Evolutionary conservation across 37 sponge, comb jelly and placozoan genomes (phyloP).

Genomic region (Mnemiopsis leidyi): DNA sequence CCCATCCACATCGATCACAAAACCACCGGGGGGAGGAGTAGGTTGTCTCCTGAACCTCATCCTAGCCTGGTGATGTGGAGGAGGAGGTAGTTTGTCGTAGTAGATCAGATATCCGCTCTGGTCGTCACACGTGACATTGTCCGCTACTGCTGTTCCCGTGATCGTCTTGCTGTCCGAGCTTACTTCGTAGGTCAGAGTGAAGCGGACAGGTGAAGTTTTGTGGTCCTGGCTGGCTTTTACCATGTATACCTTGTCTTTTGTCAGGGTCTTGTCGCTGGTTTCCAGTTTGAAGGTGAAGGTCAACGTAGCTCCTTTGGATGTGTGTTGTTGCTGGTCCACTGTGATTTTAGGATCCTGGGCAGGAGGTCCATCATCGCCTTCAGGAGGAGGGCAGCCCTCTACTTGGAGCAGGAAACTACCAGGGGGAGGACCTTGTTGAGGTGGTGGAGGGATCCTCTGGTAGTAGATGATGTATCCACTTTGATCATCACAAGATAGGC

Average conservation of each 20-base stretch:
- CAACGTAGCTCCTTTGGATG: neutral
- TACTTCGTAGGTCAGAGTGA: neutral
- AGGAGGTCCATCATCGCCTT: neutral
- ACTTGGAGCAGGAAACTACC: conserved; percentile 40
- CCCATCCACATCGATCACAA: neutral
- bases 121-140: conserved; percentile 23
- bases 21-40: conserved; percentile 23
- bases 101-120: conserved; percentile 31
- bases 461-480: conserved; percentile 56
- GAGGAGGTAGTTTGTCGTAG: conserved; percentile 8
- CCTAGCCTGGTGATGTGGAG: neutral
- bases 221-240: neutral
- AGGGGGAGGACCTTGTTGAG: conserved; percentile 18
- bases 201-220: neutral
- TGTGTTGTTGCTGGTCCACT: neutral
- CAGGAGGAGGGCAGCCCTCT: conserved; percentile 2
- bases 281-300: conserved; percentile 2
- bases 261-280: neutral
- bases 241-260: neutral
- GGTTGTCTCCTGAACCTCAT: neutral
- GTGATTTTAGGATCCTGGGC: neutral
- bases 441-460: conserved; percentile 38
- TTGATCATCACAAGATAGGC: conserved; percentile 46
- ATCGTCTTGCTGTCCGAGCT: conserved; percentile 3
- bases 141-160: neutral